Evolutionary conservation across 2,888 invertebrate genomes (phyloP).

Genomic region (Lasius platythorax): DNA sequence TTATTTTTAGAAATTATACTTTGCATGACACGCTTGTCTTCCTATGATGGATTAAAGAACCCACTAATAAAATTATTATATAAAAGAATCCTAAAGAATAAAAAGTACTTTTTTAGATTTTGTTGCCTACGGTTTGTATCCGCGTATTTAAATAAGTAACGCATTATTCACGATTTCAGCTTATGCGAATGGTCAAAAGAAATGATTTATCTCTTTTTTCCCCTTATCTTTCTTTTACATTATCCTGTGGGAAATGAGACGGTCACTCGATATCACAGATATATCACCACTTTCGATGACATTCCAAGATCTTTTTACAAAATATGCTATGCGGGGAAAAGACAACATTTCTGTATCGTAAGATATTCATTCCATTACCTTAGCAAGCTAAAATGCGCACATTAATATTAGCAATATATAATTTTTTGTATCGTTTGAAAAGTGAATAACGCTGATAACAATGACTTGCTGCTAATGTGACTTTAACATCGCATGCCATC

Average conservation of each 20-base stretch:
- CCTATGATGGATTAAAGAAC: neutral
- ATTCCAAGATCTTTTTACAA: neutral
- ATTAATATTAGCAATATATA: neutral
- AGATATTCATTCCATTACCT: constrained; percentile 1
- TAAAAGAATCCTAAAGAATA: neutral
- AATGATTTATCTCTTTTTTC: constrained; percentile 2
- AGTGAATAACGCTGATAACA: neutral
- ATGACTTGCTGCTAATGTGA: neutral
- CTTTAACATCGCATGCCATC: neutral
- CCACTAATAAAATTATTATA: neutral
- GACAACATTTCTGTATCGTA: neutral
- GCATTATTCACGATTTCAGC: neutral
- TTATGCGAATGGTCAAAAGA: neutral
- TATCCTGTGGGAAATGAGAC: neutral
- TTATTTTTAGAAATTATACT: constrained; percentile 18
- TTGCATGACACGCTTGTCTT: neutral
- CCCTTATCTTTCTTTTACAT: neutral
- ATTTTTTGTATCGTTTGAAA: neutral
- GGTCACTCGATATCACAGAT: constrained; percentile 10
- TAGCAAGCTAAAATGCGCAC: neutral
- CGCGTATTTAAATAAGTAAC: neutral
- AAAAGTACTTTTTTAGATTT: neutral
- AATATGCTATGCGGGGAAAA: neutral
- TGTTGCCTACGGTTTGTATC: no score
- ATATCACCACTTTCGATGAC: neutral